phyloP scores from a whole-genome alignment of 2,888 invertebrate genomes.

The Caenorhabditis sp. region DNA sequence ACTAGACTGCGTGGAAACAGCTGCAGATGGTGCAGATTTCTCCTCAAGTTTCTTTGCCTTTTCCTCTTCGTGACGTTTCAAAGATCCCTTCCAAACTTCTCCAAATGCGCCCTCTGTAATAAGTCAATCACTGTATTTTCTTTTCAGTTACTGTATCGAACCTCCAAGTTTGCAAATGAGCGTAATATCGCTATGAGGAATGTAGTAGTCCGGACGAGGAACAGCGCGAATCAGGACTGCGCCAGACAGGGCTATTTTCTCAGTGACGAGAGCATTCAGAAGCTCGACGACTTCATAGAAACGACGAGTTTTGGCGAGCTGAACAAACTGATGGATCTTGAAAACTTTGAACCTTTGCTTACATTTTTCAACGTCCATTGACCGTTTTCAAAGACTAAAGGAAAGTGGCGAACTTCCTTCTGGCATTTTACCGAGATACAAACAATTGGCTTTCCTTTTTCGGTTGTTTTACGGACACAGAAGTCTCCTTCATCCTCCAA shows the following conservation, averaged over 20 bases:
- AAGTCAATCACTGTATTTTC: not conserved
- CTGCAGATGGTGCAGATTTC: conserved; percentile 12
- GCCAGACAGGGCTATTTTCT: conserved; percentile 43
- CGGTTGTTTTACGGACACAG: conserved; percentile 57
- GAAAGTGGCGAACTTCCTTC: conserved; percentile 52
- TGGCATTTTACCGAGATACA: conserved; percentile 53
- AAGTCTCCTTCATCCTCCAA: conserved; percentile 55
- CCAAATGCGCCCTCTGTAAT: conserved; percentile 65
- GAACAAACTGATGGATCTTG: not conserved
- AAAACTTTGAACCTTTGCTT: not conserved
- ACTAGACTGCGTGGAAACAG: not conserved
- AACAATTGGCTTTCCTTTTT: conserved; percentile 44
- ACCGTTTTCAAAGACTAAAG: conserved; percentile 44
- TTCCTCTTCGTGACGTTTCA: conserved; percentile 31
- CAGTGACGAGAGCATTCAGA: conserved; percentile 49
- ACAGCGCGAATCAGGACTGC: conserved; percentile 48
- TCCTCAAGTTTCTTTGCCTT: conserved; percentile 4
- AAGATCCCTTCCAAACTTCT: conserved; percentile 64
- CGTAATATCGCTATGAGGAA: conserved; percentile 63
- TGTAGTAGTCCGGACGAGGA: conserved; percentile 67
- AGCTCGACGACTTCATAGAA: conserved; percentile 51
- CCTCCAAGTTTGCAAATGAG: conserved; percentile 55
- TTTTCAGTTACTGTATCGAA: not conserved
- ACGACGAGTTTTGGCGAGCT: conserved; percentile 24
- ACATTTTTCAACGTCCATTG: conserved; percentile 52